These are phyloP conservation scores for Oncorhynchus tshawytscha DNA, from an alignment of 2,113 vertebrate genomes.

Conservation along the genomic window DNA sequence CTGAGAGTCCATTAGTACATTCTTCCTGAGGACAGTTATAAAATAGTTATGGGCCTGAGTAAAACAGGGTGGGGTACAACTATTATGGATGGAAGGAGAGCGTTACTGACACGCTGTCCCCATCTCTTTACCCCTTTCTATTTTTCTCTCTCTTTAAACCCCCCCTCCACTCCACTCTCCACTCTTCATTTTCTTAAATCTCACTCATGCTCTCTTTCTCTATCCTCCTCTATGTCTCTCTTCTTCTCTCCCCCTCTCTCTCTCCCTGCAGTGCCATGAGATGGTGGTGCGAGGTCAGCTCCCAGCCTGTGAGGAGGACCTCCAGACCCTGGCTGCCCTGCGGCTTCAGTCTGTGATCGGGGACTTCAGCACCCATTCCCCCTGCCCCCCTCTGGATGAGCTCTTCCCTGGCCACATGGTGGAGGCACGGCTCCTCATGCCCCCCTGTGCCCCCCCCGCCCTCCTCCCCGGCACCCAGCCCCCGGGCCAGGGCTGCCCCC, in stretches of 20 bases:
- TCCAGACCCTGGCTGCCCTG: slow-evolving; percentile 85
- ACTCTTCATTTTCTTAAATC: too few species aligned
- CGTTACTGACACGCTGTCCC: slow-evolving; percentile 32
- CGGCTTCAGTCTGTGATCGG: slow-evolving; percentile 86
- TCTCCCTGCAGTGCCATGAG: slow-evolving; percentile 80
- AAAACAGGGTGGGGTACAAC: slow-evolving; percentile 51
- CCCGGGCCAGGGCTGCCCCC: slow-evolving; percentile 58
- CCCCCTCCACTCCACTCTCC: too few species aligned
- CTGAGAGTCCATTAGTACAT: slow-evolving; percentile 49
- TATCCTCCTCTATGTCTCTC: slow-evolving; percentile 11
- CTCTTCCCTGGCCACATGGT: slow-evolving; percentile 76
- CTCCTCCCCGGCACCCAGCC: slow-evolving; percentile 50
- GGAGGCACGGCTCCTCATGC: slow-evolving; percentile 71
- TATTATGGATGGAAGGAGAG: slow-evolving; percentile 32
- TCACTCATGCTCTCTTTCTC: neutral
- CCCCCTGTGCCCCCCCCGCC: slow-evolving; percentile 54
- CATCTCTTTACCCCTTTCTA: neutral
- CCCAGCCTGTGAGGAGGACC: slow-evolving; percentile 84
- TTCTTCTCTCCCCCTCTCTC: slow-evolving; percentile 14
- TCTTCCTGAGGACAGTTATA: slow-evolving; percentile 58
- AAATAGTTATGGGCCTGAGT: slow-evolving; percentile 55
- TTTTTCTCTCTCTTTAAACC: neutral
- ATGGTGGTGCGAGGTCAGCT: slow-evolving; percentile 87
- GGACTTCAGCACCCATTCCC: slow-evolving; percentile 81
- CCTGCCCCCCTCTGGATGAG: slow-evolving; percentile 82